Conservation (phyloP, 92 coral and sea anemone genomes). For the Epizoanthus fatuus region DNA sequence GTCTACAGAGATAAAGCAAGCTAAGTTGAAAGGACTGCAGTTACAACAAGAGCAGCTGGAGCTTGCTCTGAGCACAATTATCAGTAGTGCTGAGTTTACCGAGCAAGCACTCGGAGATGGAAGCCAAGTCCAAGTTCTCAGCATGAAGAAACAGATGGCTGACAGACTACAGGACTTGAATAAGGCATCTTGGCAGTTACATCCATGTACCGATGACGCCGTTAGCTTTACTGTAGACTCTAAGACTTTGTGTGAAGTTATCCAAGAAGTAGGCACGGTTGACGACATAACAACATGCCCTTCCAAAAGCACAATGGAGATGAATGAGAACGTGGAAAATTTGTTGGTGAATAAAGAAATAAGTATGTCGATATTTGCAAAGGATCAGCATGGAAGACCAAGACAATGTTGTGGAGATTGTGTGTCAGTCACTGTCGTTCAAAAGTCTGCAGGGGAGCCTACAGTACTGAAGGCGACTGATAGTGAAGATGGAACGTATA, state of each 20-base stretch:
- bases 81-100: conserved; percentile 67
- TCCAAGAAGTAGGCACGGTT: not conserved
- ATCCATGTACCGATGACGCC: conserved; percentile 46
- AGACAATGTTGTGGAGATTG: not conserved
- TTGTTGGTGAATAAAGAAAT: not conserved
- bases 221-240: conserved; percentile 22
- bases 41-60: conserved; percentile 55
- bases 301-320: not conserved
- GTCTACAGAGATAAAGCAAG: conserved; percentile 12
- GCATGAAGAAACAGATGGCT: conserved; percentile 58
- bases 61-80: conserved; percentile 45
- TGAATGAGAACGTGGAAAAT: not conserved
- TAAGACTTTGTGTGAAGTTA: not conserved
- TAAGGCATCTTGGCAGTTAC: conserved; percentile 22
- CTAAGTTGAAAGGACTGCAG: conserved; percentile 51
- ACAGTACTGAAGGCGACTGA: not conserved
- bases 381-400: not conserved
- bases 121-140: conserved; percentile 62
- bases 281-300: not conserved
- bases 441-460: not conserved
- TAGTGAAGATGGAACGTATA: not conserved
- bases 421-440: not conserved
- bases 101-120: conserved; percentile 63
- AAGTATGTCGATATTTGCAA: not conserved
- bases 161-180: conserved; percentile 49